phyloP scores from a whole-genome alignment of 2,113 vertebrate species.

The Kryptolebias marmoratus region DNA sequence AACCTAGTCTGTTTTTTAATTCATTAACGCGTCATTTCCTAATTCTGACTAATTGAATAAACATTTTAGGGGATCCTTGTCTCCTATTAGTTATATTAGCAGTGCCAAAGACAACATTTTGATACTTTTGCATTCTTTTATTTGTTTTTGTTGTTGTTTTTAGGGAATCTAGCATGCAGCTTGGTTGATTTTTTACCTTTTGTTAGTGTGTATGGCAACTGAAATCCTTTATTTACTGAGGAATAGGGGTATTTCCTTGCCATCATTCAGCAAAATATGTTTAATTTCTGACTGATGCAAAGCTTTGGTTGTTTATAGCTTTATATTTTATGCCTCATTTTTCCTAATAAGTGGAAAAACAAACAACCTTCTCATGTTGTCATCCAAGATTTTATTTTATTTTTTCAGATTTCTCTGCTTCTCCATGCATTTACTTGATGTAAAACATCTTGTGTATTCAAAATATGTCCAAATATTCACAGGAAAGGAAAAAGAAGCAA shows the following conservation, averaged over 20 bases:
- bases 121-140: constrained; percentile 36
- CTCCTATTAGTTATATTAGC: background rate
- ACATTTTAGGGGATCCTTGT: too few species aligned
- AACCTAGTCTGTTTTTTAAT: constrained; percentile 39
- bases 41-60: too few species aligned
- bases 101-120: background rate
- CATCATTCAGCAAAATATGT: constrained; percentile 52
- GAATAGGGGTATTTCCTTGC: constrained; percentile 53
- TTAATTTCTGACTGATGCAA: constrained; percentile 51
- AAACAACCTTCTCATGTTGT: constrained; percentile 37
- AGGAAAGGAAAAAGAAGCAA: background rate
- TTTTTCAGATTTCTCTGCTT: constrained; percentile 19
- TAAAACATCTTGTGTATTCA: background rate
- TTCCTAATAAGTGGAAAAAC: constrained; percentile 49
- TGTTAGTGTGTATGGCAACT: constrained; percentile 51
- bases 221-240: constrained; percentile 72
- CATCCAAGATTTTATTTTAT: constrained; percentile 10
- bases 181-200: constrained; percentile 53
- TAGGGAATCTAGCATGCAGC: constrained; percentile 52
- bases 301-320: constrained; percentile 55
- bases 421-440: constrained; percentile 1
- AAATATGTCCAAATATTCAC: background rate
- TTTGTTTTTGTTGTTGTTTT: constrained; percentile 16
- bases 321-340: constrained; percentile 48
- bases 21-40: background rate